Conservation (phyloP, 2,113 vertebrate genomes). For the Callionymus lyra region DNA sequence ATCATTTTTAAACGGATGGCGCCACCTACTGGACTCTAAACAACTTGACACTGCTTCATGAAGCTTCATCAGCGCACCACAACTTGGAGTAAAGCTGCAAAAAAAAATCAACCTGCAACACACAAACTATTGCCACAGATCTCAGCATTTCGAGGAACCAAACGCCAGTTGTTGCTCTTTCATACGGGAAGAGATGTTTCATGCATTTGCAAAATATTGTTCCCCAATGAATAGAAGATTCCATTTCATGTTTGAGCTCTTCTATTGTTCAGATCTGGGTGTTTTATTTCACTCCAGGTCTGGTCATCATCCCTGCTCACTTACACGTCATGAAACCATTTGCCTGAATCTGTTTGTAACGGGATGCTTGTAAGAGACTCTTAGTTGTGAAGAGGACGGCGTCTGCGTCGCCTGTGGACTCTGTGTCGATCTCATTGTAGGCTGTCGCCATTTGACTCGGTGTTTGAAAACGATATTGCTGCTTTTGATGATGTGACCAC, state of each 20-base stretch:
- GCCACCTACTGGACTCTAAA: too few relatives aligned
- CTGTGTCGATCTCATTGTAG: constrained; percentile 16
- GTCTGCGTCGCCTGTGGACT: constrained; percentile 41
- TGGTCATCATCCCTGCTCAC: constrained; percentile 3
- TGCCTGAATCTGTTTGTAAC: constrained; percentile 31
- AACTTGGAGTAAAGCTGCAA: too few relatives aligned
- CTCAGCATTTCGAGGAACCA: too few relatives aligned
- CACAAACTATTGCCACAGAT: too few relatives aligned
- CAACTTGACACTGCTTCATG: too few relatives aligned
- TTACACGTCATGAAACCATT: constrained; percentile 1
- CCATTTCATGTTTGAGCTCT: constrained; percentile 23
- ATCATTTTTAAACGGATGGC: too few relatives aligned
- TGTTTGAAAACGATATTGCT: constrained; percentile 36
- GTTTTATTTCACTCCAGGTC: constrained; percentile 2
- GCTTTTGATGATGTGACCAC: constrained; percentile 41
- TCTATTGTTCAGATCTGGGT: constrained; percentile 1
- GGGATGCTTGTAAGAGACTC: constrained; percentile 36
- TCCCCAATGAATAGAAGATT: constrained; percentile 26
- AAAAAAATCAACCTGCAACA: too few relatives aligned
- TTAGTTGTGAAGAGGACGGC: constrained; percentile 27
- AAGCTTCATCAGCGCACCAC: too few relatives aligned
- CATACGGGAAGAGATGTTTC: too few relatives aligned
- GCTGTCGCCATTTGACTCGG: constrained; percentile 17
- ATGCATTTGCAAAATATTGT: too few relatives aligned
- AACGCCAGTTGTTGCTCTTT: too few relatives aligned